Evolutionary conservation across 2,888 invertebrate genomes (phyloP).

Genomic region (Mimas tiliae): DNA sequence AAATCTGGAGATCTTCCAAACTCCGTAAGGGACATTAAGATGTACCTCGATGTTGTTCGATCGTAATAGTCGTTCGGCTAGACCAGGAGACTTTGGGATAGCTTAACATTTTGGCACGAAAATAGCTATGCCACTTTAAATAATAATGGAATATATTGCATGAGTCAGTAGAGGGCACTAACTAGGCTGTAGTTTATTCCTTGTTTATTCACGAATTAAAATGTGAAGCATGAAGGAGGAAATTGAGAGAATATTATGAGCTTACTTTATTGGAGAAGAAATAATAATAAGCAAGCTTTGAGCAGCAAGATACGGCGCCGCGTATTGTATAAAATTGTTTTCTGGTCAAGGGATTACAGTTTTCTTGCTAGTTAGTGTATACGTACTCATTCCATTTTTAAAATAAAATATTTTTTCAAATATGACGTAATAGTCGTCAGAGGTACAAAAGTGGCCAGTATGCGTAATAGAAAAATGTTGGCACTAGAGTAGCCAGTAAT

Average conservation of each 20-base stretch:
- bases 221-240: not conserved
- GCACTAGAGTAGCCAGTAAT: no score
- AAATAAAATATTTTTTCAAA: no score
- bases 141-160: conserved; percentile 5
- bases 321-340: not conserved
- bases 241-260: not conserved
- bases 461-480: no score
- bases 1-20: conserved; percentile 19
- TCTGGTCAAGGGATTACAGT: not conserved
- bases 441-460: no score
- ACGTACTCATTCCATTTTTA: no score
- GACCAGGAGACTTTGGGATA: not conserved
- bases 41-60: conserved; percentile 6
- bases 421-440: no score
- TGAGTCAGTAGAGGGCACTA: not conserved
- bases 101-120: conserved; percentile 22
- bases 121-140: conserved; percentile 2
- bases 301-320: not conserved
- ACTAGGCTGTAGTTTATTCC: not conserved
- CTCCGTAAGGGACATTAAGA: not conserved
- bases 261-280: not conserved
- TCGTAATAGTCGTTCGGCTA: conserved; percentile 6
- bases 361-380: no score
- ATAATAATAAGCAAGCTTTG: not conserved
- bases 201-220: conserved; percentile 3